phyloP scores from a whole-genome alignment of 2,888 invertebrate genomes.

The Ischnus inquisitorius region DNA sequence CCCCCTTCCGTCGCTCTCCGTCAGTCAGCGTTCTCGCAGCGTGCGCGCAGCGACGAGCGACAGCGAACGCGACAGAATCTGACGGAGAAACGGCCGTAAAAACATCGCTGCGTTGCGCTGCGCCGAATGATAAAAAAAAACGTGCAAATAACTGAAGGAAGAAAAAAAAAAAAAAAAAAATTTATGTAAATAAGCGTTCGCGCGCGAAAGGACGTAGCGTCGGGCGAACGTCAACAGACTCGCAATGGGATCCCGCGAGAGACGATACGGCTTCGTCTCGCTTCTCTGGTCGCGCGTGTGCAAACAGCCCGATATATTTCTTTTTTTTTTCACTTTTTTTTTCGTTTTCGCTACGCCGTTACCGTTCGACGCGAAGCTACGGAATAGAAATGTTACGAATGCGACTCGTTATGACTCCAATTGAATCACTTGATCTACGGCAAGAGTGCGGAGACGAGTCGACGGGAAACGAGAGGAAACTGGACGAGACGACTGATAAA shows the following conservation, averaged over 20 bases:
- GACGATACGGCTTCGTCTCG: not conserved
- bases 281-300: too few species aligned
- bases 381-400: too few species aligned
- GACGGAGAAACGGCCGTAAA: slow-evolving; percentile 1
- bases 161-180: not conserved
- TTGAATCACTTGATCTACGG: too few species aligned
- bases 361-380: too few species aligned
- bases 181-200: not conserved
- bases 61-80: not conserved
- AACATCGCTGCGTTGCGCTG: slow-evolving; percentile 2
- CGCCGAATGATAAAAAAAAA: not conserved
- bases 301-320: too few species aligned
- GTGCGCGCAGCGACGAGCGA: not conserved
- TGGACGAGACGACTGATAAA: too few species aligned
- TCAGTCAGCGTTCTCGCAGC: slow-evolving; percentile 54
- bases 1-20: slow-evolving; percentile 4
- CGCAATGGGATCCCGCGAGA: not conserved
- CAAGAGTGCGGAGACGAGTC: too few species aligned
- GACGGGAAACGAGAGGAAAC: too few species aligned
- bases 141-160: slow-evolving; percentile 25
- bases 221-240: not conserved
- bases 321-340: too few species aligned
- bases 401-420: too few species aligned
- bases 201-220: not conserved
- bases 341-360: too few species aligned